Evolutionary conservation across 2,113 vertebrate genomes (phyloP).

Genomic region (Bubalus kerabau): DNA sequence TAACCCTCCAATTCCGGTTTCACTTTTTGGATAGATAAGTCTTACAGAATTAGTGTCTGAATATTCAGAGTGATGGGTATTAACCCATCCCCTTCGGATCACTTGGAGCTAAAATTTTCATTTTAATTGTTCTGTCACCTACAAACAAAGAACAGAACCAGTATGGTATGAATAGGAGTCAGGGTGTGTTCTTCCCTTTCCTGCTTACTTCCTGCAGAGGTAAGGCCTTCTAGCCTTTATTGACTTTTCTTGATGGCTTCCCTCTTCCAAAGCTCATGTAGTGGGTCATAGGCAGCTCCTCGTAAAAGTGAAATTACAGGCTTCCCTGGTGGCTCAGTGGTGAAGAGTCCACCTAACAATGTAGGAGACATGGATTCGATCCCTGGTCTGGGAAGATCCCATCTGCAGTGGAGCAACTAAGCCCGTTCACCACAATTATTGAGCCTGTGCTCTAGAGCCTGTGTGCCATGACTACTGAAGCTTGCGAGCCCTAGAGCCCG

Average conservation of each 20-base stretch:
- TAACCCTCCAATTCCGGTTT: neutral
- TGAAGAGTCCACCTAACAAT: neutral
- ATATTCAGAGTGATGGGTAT: neutral
- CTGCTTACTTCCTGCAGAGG: neutral
- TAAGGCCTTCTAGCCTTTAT: neutral
- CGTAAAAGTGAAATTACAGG: neutral
- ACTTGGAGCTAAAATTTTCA: neutral
- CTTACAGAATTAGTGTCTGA: neutral
- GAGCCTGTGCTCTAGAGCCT: neutral
- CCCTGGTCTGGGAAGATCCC: neutral
- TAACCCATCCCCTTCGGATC: neutral
- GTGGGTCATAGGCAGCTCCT: neutral
- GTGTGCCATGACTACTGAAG: neutral
- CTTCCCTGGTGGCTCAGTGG: neutral
- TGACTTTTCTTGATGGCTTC: neutral
- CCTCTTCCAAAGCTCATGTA: neutral
- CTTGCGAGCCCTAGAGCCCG: fast-evolving
- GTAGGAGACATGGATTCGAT: neutral
- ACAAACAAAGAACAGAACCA: neutral
- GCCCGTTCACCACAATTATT: neutral
- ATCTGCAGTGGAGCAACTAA: neutral
- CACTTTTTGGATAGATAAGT: neutral
- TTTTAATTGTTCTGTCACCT: neutral
- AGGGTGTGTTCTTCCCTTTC: neutral
- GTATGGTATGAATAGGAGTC: neutral